Conservation (phyloP, 2,888 invertebrate species). For the Bursaphelenchus okinawaensis region DNA sequence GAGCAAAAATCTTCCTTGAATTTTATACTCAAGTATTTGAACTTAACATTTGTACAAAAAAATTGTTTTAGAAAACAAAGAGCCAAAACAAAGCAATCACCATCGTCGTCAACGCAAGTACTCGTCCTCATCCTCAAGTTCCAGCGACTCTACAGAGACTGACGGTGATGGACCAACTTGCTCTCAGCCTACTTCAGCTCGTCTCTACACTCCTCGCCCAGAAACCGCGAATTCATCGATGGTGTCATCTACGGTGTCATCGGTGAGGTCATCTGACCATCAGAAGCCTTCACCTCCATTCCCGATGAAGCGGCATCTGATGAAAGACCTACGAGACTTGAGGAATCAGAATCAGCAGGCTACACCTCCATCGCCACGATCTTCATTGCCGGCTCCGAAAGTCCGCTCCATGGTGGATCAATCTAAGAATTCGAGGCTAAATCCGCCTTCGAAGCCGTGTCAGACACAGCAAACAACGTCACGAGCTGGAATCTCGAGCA, state of each 20-base stretch:
- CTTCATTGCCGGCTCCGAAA: not conserved
- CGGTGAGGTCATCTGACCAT: not conserved
- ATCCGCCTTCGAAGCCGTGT: not conserved
- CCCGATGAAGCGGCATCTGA: conserved; percentile 11
- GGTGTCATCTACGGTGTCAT: not conserved
- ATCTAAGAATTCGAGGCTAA: not conserved
- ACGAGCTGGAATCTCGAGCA: not conserved
- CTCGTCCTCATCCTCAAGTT: conserved; percentile 12
- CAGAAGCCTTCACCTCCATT: conserved; percentile 6
- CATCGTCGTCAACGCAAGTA: conserved; percentile 1
- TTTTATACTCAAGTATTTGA: no score
- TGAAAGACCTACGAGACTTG: conserved; percentile 5
- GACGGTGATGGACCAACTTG: not conserved
- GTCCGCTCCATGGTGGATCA: conserved; percentile 7
- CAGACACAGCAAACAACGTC: not conserved
- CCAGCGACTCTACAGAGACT: conserved; percentile 3
- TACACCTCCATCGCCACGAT: not conserved
- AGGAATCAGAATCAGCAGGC: conserved; percentile 4
- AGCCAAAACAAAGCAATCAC: no score
- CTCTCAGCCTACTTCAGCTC: not conserved
- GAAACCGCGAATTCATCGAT: not conserved
- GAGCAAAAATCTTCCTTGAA: no score
- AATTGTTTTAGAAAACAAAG: conserved; percentile 1
- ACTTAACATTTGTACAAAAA: no score
- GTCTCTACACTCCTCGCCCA: not conserved